Percentiles rank a stretch among this genome's conserved stretches.
These are phyloP conservation scores for Danio kyathit DNA, from an alignment of 2,797 vertebrate species.

Conservation along the genomic window DNA sequence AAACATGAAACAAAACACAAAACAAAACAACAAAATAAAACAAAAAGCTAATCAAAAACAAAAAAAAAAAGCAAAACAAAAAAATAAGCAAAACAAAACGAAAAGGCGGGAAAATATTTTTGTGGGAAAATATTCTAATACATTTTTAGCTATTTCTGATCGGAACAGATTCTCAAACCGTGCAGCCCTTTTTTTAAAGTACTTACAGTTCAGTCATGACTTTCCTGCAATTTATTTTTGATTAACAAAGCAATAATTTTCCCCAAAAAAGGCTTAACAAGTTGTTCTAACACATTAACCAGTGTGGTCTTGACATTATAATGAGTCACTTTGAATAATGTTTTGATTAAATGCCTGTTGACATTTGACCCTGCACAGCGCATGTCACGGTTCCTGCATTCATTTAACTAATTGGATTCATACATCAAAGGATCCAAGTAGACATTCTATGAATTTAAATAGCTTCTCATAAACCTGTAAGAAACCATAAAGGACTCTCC, in stretches of 20 bases:
- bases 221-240: conserved; percentile 5
- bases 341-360: conserved; percentile 54
- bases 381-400: conserved; percentile 48
- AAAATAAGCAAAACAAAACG: too few species aligned
- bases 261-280: conserved; percentile 35
- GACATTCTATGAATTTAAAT: conserved; percentile 44
- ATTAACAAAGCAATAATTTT: conserved; percentile 53
- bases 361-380: conserved; percentile 51
- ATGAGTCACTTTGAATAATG: conserved; percentile 54
- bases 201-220: background rate
- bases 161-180: background rate
- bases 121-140: too few species aligned
- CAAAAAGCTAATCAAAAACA: too few species aligned
- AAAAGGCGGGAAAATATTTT: too few species aligned
- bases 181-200: background rate
- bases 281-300: conserved; percentile 34
- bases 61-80: too few species aligned
- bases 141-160: background rate
- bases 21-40: too few species aligned
- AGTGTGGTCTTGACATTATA: conserved; percentile 35
- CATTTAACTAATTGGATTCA: conserved; percentile 57
- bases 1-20: too few species aligned
- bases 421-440: conserved; percentile 47
- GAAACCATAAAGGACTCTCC: conserved; percentile 50
- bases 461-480: conserved; percentile 53